A percentile compares a stretch with the other conserved stretches of the same genome.
Conservation (phyloP, 2,888 invertebrate species). For the Linhomoeus sp. region DNA sequence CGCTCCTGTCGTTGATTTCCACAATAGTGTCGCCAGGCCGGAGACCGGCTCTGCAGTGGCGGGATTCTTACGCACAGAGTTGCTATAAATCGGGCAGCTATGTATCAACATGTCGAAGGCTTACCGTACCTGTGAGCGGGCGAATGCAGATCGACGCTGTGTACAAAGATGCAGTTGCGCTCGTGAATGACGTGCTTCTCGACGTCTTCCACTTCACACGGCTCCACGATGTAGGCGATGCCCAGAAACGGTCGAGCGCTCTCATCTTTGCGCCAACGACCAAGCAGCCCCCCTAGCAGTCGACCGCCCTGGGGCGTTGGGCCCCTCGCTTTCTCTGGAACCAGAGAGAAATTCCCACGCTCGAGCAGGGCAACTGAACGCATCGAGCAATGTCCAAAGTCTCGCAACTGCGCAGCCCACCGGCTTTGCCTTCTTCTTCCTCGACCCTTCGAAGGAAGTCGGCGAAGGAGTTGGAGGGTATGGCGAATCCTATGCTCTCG, state of each 20-base stretch:
- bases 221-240: slow-evolving; percentile 47
- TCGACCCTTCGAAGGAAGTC: slow-evolving; percentile 44
- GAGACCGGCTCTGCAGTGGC: slow-evolving; percentile 49
- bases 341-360: no score
- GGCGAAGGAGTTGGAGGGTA: slow-evolving; percentile 59
- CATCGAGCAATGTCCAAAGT: no score
- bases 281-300: no score
- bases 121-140: slow-evolving; percentile 57
- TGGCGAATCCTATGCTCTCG: slow-evolving; percentile 74
- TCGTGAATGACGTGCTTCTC: not conserved
- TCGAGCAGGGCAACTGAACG: no score
- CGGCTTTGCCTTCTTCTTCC: not conserved
- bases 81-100: not conserved
- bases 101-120: not conserved
- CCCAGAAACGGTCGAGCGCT: slow-evolving; percentile 26
- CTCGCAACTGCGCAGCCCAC: not conserved
- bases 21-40: slow-evolving; percentile 68
- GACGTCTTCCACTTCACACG: no score
- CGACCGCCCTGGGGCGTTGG: no score
- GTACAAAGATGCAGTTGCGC: slow-evolving; percentile 50
- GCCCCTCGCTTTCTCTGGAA: no score
- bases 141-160: slow-evolving; percentile 65
- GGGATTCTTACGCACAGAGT: not conserved
- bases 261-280: no score
- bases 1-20: not conserved